Evolutionary conservation across 2,888 invertebrate species (phyloP).

Genomic region (Lathronympha strigana): DNA sequence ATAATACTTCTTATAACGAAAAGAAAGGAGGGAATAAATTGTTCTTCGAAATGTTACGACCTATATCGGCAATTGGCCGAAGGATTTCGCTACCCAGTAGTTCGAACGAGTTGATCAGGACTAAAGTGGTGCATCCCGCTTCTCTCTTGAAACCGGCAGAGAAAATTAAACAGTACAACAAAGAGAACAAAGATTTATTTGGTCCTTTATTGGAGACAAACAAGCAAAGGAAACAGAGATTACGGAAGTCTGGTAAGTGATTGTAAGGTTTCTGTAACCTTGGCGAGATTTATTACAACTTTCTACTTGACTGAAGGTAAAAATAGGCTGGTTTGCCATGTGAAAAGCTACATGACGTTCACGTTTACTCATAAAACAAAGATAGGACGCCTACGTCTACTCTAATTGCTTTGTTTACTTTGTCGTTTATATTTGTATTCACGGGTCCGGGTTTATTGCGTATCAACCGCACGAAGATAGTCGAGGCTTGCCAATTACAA

Average conservation of each 20-base stretch:
- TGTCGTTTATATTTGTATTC: slow-evolving; percentile 53
- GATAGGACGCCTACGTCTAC: slow-evolving; percentile 14
- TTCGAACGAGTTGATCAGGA: slow-evolving; percentile 67
- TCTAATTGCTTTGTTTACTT: slow-evolving; percentile 52
- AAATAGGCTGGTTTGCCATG: slow-evolving; percentile 16
- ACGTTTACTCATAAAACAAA: slow-evolving; percentile 14
- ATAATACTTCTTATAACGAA: slow-evolving; percentile 11
- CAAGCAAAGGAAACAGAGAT: slow-evolving; percentile 70
- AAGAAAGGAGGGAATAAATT: slow-evolving; percentile 6
- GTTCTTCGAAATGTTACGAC: slow-evolving; percentile 64
- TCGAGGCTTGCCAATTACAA: slow-evolving; percentile 64
- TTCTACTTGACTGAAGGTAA: slow-evolving; percentile 41
- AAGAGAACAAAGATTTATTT: slow-evolving; percentile 79
- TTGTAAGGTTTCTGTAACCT: slow-evolving; percentile 62
- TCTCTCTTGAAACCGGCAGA: slow-evolving; percentile 76
- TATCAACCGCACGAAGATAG: slow-evolving; percentile 47
- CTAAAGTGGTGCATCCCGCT: slow-evolving; percentile 72
- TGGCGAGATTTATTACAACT: slow-evolving; percentile 47
- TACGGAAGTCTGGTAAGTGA: slow-evolving; percentile 69
- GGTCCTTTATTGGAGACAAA: slow-evolving; percentile 79
- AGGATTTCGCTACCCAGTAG: slow-evolving; percentile 59
- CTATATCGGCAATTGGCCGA: slow-evolving; percentile 62
- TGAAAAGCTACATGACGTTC: neutral
- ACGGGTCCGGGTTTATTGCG: slow-evolving; percentile 43
- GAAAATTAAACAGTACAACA: slow-evolving; percentile 74